Evolutionary conservation across 2,888 invertebrate genomes (phyloP), one percentile per base, ranked within the genome.

Genomic region (Phengaris alcon): DNA sequence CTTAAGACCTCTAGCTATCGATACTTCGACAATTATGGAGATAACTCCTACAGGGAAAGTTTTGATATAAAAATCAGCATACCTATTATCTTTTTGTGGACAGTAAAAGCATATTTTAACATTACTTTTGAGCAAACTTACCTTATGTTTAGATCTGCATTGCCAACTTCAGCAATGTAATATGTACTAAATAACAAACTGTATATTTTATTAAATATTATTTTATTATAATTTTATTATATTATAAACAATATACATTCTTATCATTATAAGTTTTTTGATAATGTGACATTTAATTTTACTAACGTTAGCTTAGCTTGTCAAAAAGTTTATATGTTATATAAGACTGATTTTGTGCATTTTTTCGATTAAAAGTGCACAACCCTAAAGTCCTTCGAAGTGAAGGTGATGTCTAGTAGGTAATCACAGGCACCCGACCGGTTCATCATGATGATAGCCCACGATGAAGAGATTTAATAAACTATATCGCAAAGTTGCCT

Each of bases 281-380:
- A 35, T 35, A 35, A 4, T 35, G 35, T 3, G 35, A 3, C 35
- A 35, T 35, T 35, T 3, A 35, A 35, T 35, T 35, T 35, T 35
- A 35, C 35, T 35, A 35, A 35, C 35, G 35, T 35, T 35, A 35
- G 35, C 35, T 35, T 48, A 48, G 48, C 3, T 48, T 48, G 48
- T 7, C 5, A 48, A 48, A 48, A 48, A 6, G 1, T 1, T 8
- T 48, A 48, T 4, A 3, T 35, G 2, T 35, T 35, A 35, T 35
- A 35, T 35, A 35, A 35, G 35, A 2, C 2, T 3, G 3, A 35
- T 35, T 35, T 51, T 8, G 54, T 9, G 5, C n/a, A 59, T 10
- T 59, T 59, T 44, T 85, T 85, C 74, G 86, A 81, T 80, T 85
- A 75, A 80, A 85, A 75, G 77, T 76, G 35, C 83, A 51, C 72